Evolutionary conservation across 2,888 invertebrate genomes (phyloP), one percentile per base, ranked within the genome.

Genomic region (Gari tellinella): DNA sequence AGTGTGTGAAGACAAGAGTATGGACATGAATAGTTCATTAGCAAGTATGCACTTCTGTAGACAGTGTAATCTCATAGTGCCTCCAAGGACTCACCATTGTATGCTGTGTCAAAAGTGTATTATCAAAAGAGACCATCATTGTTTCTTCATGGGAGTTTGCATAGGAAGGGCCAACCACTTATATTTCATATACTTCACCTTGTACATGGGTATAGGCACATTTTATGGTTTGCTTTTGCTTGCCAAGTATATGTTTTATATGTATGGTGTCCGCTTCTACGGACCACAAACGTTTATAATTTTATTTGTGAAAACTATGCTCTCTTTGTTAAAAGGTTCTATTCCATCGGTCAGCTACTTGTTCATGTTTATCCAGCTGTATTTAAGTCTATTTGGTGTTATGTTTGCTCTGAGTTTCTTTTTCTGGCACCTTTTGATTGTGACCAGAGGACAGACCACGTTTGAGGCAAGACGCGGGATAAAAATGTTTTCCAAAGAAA

Each of bases 111-210:
- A 83, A 51, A 79, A 52, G 26, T 90, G 90, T 70, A 84, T 89
- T 1, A 58, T 86, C 31, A 88, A 87, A 45, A 72, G 88, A 10
- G 89, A 90, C 66, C 89, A 90, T 62, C 90, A 90, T 66, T 90
- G 90, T 60, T 88, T 78, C 68, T 77, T 90, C 57, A 81, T 88
- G n/a, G 89, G 87, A 12, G 82, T 80, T 10, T 83, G 77, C 51
- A 67, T 78, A 1, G 77, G 77, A 2, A 37, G 60, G 26, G 38
- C 43, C 19, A 78, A 78, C 31, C 72, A 78, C 48, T 23, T 53
- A 19, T 73, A 78, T 38, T 78, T 78, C 40, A 78, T 78, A 38
- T 63, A 56, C 10, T 78, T 78, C 25, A 63, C 69, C 5, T 31
- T 78, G n/a, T 78, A 69, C 41, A 78, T 78, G 77, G 77, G 69